Evolutionary conservation across 2,888 invertebrate genomes (phyloP), one percentile per base, ranked within the genome.

Genomic region (Eledone cirrhosa): DNA sequence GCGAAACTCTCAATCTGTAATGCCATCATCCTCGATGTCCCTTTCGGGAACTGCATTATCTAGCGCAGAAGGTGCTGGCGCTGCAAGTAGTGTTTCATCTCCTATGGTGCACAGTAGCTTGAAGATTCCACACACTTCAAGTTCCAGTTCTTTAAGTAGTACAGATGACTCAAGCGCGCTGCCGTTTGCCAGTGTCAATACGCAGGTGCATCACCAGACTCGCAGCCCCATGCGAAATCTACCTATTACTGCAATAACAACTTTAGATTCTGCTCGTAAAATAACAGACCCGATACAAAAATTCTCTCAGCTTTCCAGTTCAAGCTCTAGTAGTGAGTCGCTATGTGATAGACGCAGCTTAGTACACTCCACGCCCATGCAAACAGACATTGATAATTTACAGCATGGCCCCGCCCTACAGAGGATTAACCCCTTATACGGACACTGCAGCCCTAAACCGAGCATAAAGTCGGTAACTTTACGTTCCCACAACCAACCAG

Each of bases 101-200:
- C 78, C 63, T 72, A n/a, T 69, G 69, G 33, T 41, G 13, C 13
- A 33, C 13, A 75, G 59, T 27, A 31, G 77, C 19, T 33, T 69
- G 19, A 84, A 84, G 14, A 80, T 85, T 13, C 82, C 81, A 48
- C 85, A 84, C 69, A 83, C 83, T 33, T 85, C 86, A 14, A 88
- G 88, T 80, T 84, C 83, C 29, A 84, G 86, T 53, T 89, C 89
- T 3, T 78, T 87, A n/a, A 85, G 86, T 78, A 87, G 86, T 78
- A 86, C 85, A 27, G 88, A 88, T 69, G 86, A 88, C 48, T 80
- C 84, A 16, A 80, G 81, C 59, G 83, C 84, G 0, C 82, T 85
- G 16, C 85, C 83, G 78, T 82, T 84, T 78, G 81, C 80, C 78
- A 86, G 84, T 80, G 85, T 67, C 4, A 67, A 19, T 24, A 41